A percentile compares a stretch with the other conserved stretches of the same genome.
Evolutionary conservation across 2,888 invertebrate species (phyloP).

Genomic region (Rhyacophila evoluta): DNA sequence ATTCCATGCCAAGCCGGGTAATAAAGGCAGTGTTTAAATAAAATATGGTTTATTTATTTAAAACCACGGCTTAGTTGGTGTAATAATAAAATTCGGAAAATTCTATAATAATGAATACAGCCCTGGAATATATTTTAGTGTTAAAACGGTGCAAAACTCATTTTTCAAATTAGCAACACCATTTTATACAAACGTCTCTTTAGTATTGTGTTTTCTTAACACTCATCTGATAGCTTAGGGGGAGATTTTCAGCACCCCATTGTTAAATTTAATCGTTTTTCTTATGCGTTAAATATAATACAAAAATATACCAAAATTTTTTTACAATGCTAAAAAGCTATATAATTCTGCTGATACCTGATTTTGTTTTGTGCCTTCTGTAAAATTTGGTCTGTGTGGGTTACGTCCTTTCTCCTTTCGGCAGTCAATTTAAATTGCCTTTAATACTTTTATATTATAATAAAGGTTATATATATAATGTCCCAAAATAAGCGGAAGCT

Average conservation of each 20-base stretch:
- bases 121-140: not conserved
- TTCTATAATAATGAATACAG: not conserved
- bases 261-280: constrained; percentile 14
- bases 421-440: too few relatives aligned
- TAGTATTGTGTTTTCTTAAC: not conserved
- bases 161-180: constrained; percentile 22
- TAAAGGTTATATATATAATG: too few relatives aligned
- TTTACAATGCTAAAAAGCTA: not conserved
- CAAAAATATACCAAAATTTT: not conserved
- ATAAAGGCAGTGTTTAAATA: too few relatives aligned
- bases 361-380: too few relatives aligned
- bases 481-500: too few relatives aligned
- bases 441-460: too few relatives aligned
- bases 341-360: too few relatives aligned
- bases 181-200: not conserved
- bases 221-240: not conserved
- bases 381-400: too few relatives aligned
- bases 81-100: not conserved
- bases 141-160: not conserved
- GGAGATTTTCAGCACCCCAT: not conserved
- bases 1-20: too few relatives aligned
- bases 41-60: not conserved
- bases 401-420: too few relatives aligned
- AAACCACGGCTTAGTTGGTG: not conserved
- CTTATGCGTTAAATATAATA: not conserved